Percentiles rank a stretch among this genome's conserved stretches.
phyloP scores from a whole-genome alignment of 2,113 vertebrate species.

The Ivindomyrus marchei region DNA sequence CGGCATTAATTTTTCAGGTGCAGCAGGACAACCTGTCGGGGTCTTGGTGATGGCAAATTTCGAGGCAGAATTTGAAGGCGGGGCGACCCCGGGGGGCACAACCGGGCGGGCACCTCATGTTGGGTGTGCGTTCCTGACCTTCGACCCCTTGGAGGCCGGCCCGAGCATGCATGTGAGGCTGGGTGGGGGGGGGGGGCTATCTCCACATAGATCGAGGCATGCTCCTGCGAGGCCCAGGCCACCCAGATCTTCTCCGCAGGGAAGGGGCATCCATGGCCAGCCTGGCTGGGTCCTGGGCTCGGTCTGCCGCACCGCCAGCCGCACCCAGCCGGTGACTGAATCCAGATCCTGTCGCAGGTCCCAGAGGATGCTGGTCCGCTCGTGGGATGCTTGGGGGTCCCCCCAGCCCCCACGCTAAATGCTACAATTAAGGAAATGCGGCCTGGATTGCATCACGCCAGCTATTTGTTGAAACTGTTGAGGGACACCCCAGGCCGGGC shows the following conservation, averaged over 20 bases:
- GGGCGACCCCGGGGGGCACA: neutral
- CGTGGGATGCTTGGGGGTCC: constrained; percentile 40
- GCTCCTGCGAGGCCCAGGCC: neutral
- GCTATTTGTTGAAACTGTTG: constrained; percentile 41
- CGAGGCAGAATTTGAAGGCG: neutral
- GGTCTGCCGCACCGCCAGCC: neutral
- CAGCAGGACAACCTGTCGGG: neutral
- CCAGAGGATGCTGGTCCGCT: constrained; percentile 24
- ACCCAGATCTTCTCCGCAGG: neutral
- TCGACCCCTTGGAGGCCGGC: neutral
- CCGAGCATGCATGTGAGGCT: neutral
- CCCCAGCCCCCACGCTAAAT: constrained; percentile 42
- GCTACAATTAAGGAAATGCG: constrained; percentile 54
- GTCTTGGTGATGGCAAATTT: neutral
- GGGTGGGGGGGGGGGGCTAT: neutral
- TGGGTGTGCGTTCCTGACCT: constrained; percentile 3
- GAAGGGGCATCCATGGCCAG: neutral
- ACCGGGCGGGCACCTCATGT: neutral
- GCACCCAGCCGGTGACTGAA: constrained; percentile 38
- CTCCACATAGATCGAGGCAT: neutral
- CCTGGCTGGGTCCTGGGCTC: neutral
- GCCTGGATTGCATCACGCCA: constrained; percentile 55
- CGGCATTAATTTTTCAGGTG: neutral
- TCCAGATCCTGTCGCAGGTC: constrained; percentile 41
- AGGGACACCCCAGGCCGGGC: constrained; percentile 35